Evolutionary conservation across 2,888 invertebrate species (phyloP).

Genomic region (Sicus ferrugineus): DNA sequence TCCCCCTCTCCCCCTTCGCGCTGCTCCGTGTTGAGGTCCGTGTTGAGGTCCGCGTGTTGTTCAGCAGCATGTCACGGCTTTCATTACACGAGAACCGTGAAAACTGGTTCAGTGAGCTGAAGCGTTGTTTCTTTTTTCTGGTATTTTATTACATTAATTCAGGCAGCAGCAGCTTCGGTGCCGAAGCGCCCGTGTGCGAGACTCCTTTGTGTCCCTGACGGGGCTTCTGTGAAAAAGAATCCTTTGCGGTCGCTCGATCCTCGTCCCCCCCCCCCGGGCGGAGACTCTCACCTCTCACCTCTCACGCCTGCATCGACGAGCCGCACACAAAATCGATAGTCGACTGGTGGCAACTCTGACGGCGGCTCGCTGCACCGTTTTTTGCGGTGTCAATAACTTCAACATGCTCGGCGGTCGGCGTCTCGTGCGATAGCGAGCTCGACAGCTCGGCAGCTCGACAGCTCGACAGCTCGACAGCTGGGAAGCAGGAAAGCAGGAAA

Average conservation of each 20-base stretch:
- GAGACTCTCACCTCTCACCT: too few species aligned
- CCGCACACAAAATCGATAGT: slow-evolving; percentile 10
- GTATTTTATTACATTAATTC: not conserved
- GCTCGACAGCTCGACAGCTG: not conserved
- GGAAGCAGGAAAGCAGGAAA: not conserved
- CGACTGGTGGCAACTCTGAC: not conserved
- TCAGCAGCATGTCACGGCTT: too few species aligned
- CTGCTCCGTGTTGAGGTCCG: too few species aligned
- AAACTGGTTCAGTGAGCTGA: slow-evolving; percentile 20
- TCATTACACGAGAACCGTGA: not conserved
- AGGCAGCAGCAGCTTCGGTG: too few species aligned
- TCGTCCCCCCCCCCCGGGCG: not conserved
- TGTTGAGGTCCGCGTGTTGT: too few species aligned
- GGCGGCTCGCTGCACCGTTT: not conserved
- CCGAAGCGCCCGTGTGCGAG: too few species aligned
- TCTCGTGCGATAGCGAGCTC: not conserved
- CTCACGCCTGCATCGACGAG: not conserved
- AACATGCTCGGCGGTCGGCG: not conserved
- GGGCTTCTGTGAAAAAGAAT: not conserved
- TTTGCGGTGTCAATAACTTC: slow-evolving; percentile 18
- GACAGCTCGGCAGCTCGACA: not conserved
- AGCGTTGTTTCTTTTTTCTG: too few species aligned
- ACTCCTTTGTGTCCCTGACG: too few species aligned
- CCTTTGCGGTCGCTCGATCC: not conserved
- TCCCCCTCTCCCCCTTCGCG: too few species aligned